phyloP scores from a whole-genome alignment of 2,797 vertebrate genomes.

The Takifugu ocellatus region DNA sequence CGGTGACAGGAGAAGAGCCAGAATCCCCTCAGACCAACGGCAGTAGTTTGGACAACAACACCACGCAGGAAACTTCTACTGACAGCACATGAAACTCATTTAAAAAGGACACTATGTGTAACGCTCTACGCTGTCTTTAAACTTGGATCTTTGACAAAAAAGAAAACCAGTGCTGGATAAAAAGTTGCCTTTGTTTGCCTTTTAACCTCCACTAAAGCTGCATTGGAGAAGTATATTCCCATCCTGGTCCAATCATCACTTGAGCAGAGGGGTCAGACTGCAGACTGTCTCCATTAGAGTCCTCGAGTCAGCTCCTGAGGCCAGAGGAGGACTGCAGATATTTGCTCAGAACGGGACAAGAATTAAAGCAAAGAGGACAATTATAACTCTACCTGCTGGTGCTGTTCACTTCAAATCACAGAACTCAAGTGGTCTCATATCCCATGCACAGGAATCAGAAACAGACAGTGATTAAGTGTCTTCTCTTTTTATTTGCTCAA shows the following conservation, averaged over 20 bases:
- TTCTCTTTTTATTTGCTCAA: no score
- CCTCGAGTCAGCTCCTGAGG: conserved; percentile 14
- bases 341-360: conserved; percentile 19
- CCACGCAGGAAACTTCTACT: conserved; percentile 50
- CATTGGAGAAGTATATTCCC: conserved; percentile 55
- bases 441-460: background rate
- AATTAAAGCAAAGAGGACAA: conserved; percentile 13
- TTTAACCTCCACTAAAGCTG: conserved; percentile 21
- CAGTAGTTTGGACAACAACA: conserved; percentile 46
- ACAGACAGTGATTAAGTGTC: no score
- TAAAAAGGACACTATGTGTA: conserved; percentile 3
- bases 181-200: conserved; percentile 42
- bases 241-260: conserved; percentile 62
- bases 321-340: conserved; percentile 22
- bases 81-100: conserved; percentile 60
- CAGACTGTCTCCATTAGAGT: background rate
- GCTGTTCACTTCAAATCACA: conserved; percentile 18
- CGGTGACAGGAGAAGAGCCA: conserved; percentile 85
- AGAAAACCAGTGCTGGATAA: conserved; percentile 56
- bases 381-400: conserved; percentile 39
- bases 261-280: conserved; percentile 33
- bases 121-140: conserved; percentile 16
- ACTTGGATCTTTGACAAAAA: conserved; percentile 18
- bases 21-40: conserved; percentile 52
- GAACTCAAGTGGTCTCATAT: no score